These are phyloP conservation scores for Epinotia bilunana DNA, from an alignment of 2,888 invertebrate species.

Conservation along the genomic window DNA sequence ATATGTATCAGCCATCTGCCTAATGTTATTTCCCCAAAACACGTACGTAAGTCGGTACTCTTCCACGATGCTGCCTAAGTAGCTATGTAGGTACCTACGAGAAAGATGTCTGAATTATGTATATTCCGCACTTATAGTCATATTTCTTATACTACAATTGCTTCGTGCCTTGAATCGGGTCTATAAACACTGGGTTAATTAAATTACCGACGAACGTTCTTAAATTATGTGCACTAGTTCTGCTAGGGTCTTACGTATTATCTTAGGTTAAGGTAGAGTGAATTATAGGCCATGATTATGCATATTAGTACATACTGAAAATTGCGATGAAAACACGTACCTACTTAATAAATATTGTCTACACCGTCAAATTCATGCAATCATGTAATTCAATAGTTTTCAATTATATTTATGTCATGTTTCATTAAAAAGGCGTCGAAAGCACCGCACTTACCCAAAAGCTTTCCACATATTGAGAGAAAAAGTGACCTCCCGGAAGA, in stretches of 20 bases:
- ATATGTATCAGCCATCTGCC: conserved; percentile 33
- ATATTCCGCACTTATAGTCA: conserved; percentile 63
- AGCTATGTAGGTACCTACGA: conserved; percentile 56
- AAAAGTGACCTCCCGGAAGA: conserved; percentile 77
- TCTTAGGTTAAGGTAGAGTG: too few relatives aligned
- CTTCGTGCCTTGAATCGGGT: conserved; percentile 50
- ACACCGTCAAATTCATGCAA: background rate
- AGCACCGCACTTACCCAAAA: conserved; percentile 79
- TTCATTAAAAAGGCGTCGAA: conserved; percentile 10
- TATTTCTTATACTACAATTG: conserved; percentile 62
- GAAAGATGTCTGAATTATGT: conserved; percentile 75
- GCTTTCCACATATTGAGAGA: conserved; percentile 78
- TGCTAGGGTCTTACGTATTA: too few relatives aligned
- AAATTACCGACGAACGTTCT: conserved; percentile 7
- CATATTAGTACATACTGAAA: background rate
- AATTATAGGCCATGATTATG: too few relatives aligned
- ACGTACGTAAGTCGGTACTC: conserved; percentile 69
- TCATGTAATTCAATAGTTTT: background rate
- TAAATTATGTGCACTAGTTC: background rate
- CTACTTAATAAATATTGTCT: background rate
- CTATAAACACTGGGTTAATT: conserved; percentile 33
- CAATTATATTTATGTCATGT: background rate
- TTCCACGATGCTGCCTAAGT: conserved; percentile 59
- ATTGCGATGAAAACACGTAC: background rate
- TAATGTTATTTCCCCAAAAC: conserved; percentile 61